Evolutionary conservation across 1,140 invertebrate species (phyloP).

Genomic region (Drosophila persimilis): DNA sequence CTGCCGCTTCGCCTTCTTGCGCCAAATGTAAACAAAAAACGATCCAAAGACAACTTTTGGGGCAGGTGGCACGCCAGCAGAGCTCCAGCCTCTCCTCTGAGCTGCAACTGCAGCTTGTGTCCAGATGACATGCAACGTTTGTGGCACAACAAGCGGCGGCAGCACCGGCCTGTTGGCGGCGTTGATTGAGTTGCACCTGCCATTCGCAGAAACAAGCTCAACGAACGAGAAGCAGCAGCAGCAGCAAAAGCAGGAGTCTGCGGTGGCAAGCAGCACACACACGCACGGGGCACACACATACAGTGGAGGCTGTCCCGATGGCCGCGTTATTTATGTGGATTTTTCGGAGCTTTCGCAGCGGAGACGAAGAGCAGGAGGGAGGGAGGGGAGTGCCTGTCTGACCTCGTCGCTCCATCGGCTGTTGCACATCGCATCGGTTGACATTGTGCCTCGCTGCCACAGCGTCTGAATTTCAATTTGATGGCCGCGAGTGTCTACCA

Average conservation of each 20-base stretch:
- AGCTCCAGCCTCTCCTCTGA: conserved; percentile 21
- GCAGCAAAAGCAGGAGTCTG: not conserved
- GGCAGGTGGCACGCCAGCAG: conserved; percentile 35
- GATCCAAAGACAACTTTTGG: conserved; percentile 54
- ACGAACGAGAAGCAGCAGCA: conserved; percentile 19
- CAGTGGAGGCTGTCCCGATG: conserved; percentile 36
- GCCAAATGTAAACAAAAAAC: conserved; percentile 53
- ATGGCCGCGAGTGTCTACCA: conserved; percentile 61
- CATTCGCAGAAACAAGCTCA: conserved; percentile 79
- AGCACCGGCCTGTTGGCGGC: conserved; percentile 17
- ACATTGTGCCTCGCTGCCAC: conserved; percentile 55
- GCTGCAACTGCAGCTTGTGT: conserved; percentile 36
- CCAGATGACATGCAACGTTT: conserved; percentile 57
- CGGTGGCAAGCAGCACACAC: not conserved
- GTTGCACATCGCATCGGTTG: conserved; percentile 59
- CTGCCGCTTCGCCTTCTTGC: conserved; percentile 43
- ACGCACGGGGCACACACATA: not conserved
- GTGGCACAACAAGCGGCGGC: conserved; percentile 12
- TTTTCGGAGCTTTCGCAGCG: conserved; percentile 43
- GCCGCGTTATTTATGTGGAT: conserved; percentile 75
- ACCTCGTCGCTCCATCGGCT: conserved; percentile 22
- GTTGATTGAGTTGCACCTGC: conserved; percentile 81
- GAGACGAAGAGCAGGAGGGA: no score
- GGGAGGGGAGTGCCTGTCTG: conserved; percentile 22
- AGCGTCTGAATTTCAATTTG: conserved; percentile 66